phyloP scores from a whole-genome alignment of 2,888 invertebrate species.

The Capitulum mitella region DNA sequence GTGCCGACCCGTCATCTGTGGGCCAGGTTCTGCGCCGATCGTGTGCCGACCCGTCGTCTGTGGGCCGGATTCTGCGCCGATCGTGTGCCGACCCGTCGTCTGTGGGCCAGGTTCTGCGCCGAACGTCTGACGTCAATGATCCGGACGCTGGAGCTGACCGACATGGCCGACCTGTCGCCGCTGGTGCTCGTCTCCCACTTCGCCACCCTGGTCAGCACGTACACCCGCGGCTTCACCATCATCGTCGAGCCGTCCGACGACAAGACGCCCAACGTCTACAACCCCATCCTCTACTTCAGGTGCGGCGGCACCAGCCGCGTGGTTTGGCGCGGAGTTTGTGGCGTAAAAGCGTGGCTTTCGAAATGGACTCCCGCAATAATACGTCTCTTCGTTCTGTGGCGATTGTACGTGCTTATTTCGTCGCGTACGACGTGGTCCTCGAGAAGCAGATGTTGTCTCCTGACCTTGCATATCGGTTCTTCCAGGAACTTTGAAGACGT shows the following conservation, averaged over 20 bases:
- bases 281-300: constrained; percentile 75
- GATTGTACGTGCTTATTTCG: no score
- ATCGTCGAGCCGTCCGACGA: constrained; percentile 98
- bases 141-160: constrained; percentile 81
- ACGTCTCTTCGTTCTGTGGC: no score
- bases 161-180: constrained; percentile 80
- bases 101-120: constrained; percentile 66
- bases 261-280: constrained; percentile 78
- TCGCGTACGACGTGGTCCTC: no score
- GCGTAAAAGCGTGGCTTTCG: no score
- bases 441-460: no score
- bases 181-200: constrained; percentile 71
- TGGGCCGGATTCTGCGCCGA: constrained; percentile 73
- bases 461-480: no score
- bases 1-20: no score
- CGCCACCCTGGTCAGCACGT: constrained; percentile 93
- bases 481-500: no score
- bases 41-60: neutral
- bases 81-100: constrained; percentile 60
- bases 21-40: neutral
- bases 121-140: constrained; percentile 81
- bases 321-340: no score
- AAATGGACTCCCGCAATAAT: no score
- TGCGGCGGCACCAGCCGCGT: constrained; percentile 37
- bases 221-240: constrained; percentile 93